Conservation (phyloP, 2,113 vertebrate species). For the Gobiocypris rarus region DNA sequence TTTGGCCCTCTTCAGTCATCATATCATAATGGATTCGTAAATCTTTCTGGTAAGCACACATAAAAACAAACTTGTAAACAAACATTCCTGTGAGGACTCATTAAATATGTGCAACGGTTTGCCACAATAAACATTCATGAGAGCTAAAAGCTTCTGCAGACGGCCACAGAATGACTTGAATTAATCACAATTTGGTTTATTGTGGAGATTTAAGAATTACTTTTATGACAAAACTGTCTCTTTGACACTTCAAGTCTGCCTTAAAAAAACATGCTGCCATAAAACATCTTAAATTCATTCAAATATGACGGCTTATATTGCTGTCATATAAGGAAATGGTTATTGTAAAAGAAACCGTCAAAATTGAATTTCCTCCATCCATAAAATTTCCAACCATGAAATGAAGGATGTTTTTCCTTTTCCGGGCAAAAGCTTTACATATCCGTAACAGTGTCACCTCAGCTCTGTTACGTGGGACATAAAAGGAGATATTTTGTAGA, state of each 20-base stretch:
- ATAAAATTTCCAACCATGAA: background rate
- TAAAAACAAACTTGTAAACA: constrained; percentile 18
- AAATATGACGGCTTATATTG: background rate
- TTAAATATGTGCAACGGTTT: constrained; percentile 17
- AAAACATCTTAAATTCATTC: constrained; percentile 3
- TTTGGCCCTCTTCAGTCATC: background rate
- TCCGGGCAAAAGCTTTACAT: background rate
- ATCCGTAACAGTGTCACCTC: background rate
- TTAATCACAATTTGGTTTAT: background rate
- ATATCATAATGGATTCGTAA: background rate
- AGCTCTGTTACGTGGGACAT: background rate
- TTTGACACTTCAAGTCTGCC: constrained; percentile 13
- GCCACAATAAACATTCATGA: background rate
- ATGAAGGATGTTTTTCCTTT: background rate
- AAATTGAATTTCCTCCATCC: background rate
- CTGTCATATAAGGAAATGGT: background rate
- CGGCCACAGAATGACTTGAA: background rate
- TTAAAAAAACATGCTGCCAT: background rate
- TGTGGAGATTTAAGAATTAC: background rate
- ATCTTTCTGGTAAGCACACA: background rate
- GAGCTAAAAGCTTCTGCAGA: background rate
- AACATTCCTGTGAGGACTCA: background rate
- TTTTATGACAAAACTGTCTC: constrained; percentile 7
- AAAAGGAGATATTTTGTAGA: background rate
- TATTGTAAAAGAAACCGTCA: constrained; percentile 17